Conservation (phyloP, 2,113 vertebrate species). For the Cynocephalus volans region DNA sequence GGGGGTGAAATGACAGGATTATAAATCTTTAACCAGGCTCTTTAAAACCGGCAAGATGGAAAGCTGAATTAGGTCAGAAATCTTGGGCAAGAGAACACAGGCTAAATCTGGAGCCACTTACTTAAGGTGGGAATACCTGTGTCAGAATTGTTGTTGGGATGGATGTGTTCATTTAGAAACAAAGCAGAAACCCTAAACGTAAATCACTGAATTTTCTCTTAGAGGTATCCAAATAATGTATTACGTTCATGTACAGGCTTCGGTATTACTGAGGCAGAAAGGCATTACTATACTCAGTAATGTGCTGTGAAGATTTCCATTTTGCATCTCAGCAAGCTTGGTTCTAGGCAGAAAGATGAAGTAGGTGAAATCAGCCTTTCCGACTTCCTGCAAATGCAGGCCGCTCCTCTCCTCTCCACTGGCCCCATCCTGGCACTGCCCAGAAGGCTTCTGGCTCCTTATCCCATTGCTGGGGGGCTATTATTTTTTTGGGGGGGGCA, state of each 20-base stretch:
- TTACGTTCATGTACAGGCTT: constrained; percentile 43
- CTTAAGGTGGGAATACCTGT: constrained; percentile 24
- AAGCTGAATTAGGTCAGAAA: constrained; percentile 72
- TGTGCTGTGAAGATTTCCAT: constrained; percentile 80
- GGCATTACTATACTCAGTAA: constrained; percentile 72
- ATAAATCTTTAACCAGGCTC: constrained; percentile 77
- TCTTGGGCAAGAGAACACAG: constrained; percentile 64
- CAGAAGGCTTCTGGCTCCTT: neutral
- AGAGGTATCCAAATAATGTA: constrained; percentile 48
- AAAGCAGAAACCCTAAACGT: constrained; percentile 66
- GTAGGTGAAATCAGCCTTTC: constrained; percentile 43
- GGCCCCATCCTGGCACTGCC: neutral
- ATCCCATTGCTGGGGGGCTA: neutral
- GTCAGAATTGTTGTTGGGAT: neutral
- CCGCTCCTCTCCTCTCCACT: neutral
- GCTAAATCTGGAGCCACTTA: constrained; percentile 76
- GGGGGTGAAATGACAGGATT: constrained; percentile 74
- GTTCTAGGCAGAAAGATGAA: constrained; percentile 75
- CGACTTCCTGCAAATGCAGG: neutral
- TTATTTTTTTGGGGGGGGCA: neutral
- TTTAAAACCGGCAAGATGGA: constrained; percentile 69
- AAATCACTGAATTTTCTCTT: constrained; percentile 76
- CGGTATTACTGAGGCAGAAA: constrained; percentile 73
- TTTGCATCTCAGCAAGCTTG: constrained; percentile 72
- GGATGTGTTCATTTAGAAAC: constrained; percentile 64